Evolutionary conservation across 2,113 vertebrate genomes (phyloP).

Genomic region (Dicentrarchus labrax): DNA sequence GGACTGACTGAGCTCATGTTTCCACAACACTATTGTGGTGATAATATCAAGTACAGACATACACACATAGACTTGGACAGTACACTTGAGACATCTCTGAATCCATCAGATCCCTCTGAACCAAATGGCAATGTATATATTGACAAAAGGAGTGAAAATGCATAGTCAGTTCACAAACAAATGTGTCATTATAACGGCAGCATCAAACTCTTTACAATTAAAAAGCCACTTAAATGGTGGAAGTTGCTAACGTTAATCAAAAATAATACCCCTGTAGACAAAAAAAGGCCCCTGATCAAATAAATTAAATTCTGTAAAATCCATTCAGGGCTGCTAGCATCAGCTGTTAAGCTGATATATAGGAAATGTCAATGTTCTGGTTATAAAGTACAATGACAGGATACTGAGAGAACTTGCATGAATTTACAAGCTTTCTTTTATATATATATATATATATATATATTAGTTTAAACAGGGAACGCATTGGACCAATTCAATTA

Average conservation of each 20-base stretch:
- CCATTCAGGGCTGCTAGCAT: background rate
- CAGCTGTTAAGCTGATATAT: background rate
- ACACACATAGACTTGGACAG: background rate
- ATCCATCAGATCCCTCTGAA: background rate
- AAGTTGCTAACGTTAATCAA: background rate
- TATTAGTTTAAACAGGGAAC: background rate
- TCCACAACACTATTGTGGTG: constrained; percentile 49
- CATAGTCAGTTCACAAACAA: background rate
- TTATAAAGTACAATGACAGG: background rate
- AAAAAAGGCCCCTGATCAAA: background rate
- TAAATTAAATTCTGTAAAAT: background rate
- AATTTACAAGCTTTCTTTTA: background rate
- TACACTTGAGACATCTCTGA: constrained; percentile 5
- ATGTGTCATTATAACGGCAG: no score
- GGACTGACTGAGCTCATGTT: constrained; percentile 43
- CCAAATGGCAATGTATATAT: background rate
- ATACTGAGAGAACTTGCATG: background rate
- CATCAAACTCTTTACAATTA: background rate
- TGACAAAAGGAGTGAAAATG: background rate
- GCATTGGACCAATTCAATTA: no score
- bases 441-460: no score
- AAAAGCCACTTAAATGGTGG: background rate
- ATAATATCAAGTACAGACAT: constrained; percentile 14
- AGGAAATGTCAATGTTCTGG: background rate
- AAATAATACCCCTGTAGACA: background rate